Conservation (phyloP, 1,140 invertebrate genomes). For the Aphelinus atriplicis region DNA sequence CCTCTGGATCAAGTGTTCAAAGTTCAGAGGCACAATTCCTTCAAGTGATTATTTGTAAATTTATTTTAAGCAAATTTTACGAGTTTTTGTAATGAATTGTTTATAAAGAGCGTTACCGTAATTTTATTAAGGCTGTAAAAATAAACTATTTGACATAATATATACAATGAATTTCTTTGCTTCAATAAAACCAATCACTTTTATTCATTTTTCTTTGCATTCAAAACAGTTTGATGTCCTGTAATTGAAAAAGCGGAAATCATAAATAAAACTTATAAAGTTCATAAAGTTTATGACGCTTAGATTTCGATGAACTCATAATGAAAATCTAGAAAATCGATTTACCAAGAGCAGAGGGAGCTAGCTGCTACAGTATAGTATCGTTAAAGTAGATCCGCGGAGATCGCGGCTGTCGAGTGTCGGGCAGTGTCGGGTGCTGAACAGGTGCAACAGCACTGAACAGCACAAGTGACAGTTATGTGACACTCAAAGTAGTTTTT, state of each 20-base stretch:
- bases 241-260: too few relatives aligned
- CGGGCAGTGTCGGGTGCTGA: background rate
- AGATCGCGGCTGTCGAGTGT: too few relatives aligned
- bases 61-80: slow-evolving; percentile 39
- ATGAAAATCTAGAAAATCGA: too few relatives aligned
- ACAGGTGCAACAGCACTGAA: slow-evolving; percentile 1
- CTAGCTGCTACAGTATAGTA: too few relatives aligned
- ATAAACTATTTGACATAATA: slow-evolving; percentile 39
- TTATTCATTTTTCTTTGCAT: too few relatives aligned
- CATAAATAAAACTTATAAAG: too few relatives aligned
- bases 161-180: slow-evolving; percentile 3
- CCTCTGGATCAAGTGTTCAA: slow-evolving; percentile 71
- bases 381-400: too few relatives aligned
- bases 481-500: slow-evolving; percentile 29
- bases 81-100: slow-evolving; percentile 36
- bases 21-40: slow-evolving; percentile 58
- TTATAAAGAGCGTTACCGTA: slow-evolving; percentile 31
- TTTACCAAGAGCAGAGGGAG: too few relatives aligned
- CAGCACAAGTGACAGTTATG: slow-evolving; percentile 29
- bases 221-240: too few relatives aligned
- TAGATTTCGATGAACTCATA: too few relatives aligned
- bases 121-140: slow-evolving; percentile 42
- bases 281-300: too few relatives aligned
- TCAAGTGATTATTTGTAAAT: slow-evolving; percentile 50
- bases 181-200: background rate